Conservation (phyloP, 2,797 vertebrate genomes). For the Periparus ater region DNA sequence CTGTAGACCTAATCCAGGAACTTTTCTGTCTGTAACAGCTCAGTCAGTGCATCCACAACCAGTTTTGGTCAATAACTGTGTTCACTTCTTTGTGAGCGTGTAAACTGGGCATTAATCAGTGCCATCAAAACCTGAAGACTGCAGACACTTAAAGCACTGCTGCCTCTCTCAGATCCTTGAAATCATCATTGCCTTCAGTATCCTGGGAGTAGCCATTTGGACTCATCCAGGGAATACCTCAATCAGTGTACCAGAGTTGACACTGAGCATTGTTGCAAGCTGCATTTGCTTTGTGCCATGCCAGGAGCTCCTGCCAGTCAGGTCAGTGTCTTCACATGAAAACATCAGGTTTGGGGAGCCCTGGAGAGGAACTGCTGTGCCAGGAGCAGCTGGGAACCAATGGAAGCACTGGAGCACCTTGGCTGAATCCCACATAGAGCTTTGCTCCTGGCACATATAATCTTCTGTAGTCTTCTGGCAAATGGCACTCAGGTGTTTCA, state of each 20-base stretch:
- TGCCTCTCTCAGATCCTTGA: background rate
- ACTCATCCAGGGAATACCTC: background rate
- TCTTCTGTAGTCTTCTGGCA: background rate
- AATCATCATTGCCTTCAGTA: background rate
- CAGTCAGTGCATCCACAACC: background rate
- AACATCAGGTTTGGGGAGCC: background rate
- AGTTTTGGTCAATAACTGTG: background rate
- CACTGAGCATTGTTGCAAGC: background rate
- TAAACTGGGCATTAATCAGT: background rate
- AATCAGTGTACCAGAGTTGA: background rate
- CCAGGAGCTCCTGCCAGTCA: background rate
- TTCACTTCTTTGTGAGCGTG: background rate
- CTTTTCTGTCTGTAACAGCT: background rate
- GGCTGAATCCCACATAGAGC: rapidly evolving
- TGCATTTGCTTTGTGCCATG: background rate
- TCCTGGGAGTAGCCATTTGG: background rate
- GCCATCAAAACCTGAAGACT: background rate
- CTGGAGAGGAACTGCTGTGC: background rate
- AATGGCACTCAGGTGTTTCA: background rate
- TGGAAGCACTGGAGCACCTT: background rate
- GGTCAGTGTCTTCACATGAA: background rate
- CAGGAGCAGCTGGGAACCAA: background rate
- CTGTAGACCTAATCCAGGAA: background rate
- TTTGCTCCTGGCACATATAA: background rate
- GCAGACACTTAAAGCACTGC: background rate